Base-by-base conservation (phyloP, 2,888 invertebrate species). In the Hydraecia micacea region DNA sequence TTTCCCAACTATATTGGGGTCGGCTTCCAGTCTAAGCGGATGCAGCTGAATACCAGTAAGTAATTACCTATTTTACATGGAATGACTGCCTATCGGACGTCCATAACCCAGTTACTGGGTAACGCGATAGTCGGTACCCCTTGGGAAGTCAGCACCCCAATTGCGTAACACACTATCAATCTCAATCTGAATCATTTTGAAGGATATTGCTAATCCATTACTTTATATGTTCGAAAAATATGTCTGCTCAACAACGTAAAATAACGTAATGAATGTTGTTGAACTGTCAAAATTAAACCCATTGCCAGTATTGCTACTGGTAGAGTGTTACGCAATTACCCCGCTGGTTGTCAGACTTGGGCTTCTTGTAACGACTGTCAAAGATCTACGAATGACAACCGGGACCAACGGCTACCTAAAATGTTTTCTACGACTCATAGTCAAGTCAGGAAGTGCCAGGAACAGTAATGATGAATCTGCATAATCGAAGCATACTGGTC, bases 401-500 rank as follows among this genome's bases (percentile, higher is more conserved):
- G 55, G 55, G 11, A 55, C 1, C 55, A n/a, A n/a, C n/a, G 13
- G n/a, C 55, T n/a, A 4, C 1, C 28, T 32, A 62, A 62, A 55
- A 70, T 42, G 18, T 25, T 42, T 32, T 42, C 25, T 39, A 25
- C 63, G 11, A 25, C 62, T 32, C 13, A 63, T 32, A 42, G 15
- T 5, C 13, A 52, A 63, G 28, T 75, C 62, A 62, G 68, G 80
- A 79, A 63, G 63, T 63, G 36, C 15, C n/a, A 73, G 66, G 13
- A 36, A 28, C 21, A 46, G 46, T 70, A 70, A 71, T 76, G 25
- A 67, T 62, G 63, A 69, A 72, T 60, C 83, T 69, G 18, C 71
- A 69, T 78, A 80, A 78, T 80, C 68, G 49, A 83, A 85, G 77
- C 58, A 42, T 55, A 11, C 36, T 68, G 21, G 73, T 60, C 69